These are phyloP conservation scores for Plemyria rubiginata DNA, from an alignment of 2,888 invertebrate species.

Conservation along the genomic window DNA sequence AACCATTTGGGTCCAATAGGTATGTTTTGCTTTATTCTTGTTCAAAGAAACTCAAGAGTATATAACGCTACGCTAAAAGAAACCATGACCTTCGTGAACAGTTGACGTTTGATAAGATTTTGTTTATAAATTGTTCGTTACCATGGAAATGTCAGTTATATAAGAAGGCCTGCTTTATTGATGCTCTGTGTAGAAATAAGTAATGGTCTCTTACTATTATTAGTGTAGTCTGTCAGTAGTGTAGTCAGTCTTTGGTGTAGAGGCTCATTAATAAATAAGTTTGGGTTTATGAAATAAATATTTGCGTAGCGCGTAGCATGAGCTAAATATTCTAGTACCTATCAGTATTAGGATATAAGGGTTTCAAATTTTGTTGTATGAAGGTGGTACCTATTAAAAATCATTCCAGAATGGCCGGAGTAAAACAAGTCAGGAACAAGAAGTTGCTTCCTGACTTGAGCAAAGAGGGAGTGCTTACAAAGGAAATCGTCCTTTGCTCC, in stretches of 20 bases:
- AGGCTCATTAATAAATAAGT: neutral
- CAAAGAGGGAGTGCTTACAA: slow-evolving; percentile 71
- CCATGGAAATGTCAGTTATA: slow-evolving; percentile 6
- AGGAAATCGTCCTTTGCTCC: slow-evolving; percentile 70
- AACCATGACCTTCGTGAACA: neutral
- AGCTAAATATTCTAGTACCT: slow-evolving; percentile 18
- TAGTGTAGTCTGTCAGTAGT: too few species aligned
- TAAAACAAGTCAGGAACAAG: slow-evolving; percentile 75
- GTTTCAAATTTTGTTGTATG: slow-evolving; percentile 34
- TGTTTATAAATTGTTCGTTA: slow-evolving; percentile 1
- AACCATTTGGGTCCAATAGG: too few species aligned
- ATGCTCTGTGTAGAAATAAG: too few species aligned
- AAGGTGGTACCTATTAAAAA: slow-evolving; percentile 3
- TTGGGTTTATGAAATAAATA: neutral
- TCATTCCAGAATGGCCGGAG: slow-evolving; percentile 52
- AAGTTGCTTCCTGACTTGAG: slow-evolving; percentile 71
- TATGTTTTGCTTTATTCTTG: too few species aligned
- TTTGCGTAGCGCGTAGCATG: slow-evolving; percentile 18
- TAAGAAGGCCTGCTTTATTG: too few species aligned
- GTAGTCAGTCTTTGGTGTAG: too few species aligned
- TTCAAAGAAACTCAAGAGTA: too few species aligned
- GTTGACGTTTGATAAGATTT: neutral
- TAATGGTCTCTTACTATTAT: too few species aligned
- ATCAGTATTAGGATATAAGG: slow-evolving; percentile 31
- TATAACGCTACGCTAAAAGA: too few species aligned